Evolutionary conservation across 2,888 invertebrate species (phyloP).

Genomic region (Heliconius hortense): DNA sequence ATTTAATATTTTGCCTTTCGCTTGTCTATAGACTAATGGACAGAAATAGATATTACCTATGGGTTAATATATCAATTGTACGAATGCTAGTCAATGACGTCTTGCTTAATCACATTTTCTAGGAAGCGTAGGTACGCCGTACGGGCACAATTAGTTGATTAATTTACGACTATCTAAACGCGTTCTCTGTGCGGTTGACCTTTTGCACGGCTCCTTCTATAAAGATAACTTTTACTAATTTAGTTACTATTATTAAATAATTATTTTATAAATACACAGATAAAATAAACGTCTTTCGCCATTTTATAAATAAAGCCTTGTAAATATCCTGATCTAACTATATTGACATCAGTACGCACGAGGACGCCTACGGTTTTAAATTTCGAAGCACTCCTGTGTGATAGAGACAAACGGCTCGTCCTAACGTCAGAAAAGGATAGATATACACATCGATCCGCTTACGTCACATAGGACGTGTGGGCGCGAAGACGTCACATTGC

Average conservation of each 20-base stretch:
- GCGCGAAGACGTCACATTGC: slow-evolving; percentile 77
- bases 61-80: slow-evolving; percentile 16
- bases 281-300: slow-evolving; percentile 4
- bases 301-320: slow-evolving; percentile 37
- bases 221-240: background rate
- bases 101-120: slow-evolving; percentile 29
- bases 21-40: background rate
- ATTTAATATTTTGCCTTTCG: background rate
- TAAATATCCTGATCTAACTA: slow-evolving; percentile 44
- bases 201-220: background rate
- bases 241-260: background rate
- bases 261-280: slow-evolving; percentile 15
- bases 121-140: slow-evolving; percentile 22
- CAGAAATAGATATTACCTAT: background rate
- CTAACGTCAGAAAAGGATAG: slow-evolving; percentile 53
- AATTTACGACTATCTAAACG: slow-evolving; percentile 24
- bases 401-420: slow-evolving; percentile 49
- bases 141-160: slow-evolving; percentile 31
- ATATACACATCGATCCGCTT: slow-evolving; percentile 72
- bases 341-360: slow-evolving; percentile 68
- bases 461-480: slow-evolving; percentile 78
- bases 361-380: slow-evolving; percentile 73
- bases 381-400: slow-evolving; percentile 72
- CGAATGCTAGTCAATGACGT: slow-evolving; percentile 15
- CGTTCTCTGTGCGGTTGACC: slow-evolving; percentile 2